A percentile compares a stretch with the other conserved stretches of the same genome.
phyloP scores from a whole-genome alignment of 2,113 vertebrate species.

The Kryptolebias marmoratus region DNA sequence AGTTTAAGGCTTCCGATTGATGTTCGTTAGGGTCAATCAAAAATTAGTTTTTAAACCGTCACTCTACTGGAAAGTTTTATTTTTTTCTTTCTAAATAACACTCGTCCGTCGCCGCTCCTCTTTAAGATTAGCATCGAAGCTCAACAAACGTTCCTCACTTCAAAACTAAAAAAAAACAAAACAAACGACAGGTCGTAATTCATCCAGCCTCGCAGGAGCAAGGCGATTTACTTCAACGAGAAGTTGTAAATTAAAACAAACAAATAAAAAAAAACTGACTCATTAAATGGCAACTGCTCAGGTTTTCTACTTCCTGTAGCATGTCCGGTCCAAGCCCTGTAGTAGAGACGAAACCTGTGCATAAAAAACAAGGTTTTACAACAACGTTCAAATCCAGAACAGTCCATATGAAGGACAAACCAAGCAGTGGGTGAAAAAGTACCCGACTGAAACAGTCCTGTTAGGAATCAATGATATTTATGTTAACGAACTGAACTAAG shows the following conservation, averaged over 20 bases:
- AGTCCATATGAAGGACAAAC: no score
- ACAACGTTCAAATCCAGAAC: neutral
- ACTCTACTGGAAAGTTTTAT: no score
- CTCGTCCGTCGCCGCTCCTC: neutral
- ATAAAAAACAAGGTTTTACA: no score
- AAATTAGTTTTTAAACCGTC: no score
- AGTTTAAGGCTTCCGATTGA: no score
- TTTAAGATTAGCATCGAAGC: neutral
- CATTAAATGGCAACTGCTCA: neutral
- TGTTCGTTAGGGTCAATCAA: no score
- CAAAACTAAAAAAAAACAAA: neutral
- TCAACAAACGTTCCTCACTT: no score
- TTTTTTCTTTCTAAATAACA: no score
- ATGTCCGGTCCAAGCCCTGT: neutral
- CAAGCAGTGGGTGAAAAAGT: no score
- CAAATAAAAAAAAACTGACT: neutral
- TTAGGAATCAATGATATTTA: no score
- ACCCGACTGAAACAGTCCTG: no score
- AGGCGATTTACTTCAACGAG: slow-evolving; percentile 2
- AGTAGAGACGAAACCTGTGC: neutral
- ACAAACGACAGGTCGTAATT: neutral
- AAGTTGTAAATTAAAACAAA: neutral
- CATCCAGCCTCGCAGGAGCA: neutral
- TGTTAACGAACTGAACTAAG: no score
- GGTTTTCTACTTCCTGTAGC: neutral